Evolutionary conservation across 2,797 vertebrate species (phyloP), one percentile per base, ranked within the genome.

Genomic region (Loriculus beryllinus): DNA sequence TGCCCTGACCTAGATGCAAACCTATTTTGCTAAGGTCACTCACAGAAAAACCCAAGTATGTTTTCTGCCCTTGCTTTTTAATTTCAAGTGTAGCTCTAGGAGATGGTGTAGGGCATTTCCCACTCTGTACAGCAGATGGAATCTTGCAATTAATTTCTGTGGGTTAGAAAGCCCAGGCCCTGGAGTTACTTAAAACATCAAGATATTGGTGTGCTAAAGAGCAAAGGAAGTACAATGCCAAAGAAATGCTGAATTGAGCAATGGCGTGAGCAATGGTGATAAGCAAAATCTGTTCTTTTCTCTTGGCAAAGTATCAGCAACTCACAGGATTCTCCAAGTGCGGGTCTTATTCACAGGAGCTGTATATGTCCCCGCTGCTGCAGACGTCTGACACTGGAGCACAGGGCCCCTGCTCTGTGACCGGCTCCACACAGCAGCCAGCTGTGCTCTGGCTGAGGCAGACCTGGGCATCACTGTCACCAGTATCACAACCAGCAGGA

Each of bases 211-310:
- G 35, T 29, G 59, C 49, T 94, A 87, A 86, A 59, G 64, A 95
- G 81, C 92, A 84, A 82, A 92, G 52, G 63, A 91, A 92, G 88
- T 84, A 84, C 47, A 78, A 83, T 16, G 67, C 68, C 54, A 82
- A 95, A 89, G 90, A 74, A 90, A 89, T 7, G n/a, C 39, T 54
- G 72, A 86, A 69, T 4, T 48, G 49, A 72, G 74, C 75, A 59
- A 19, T 26, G 57, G 37, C 21, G 37, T 84, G 70, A 74, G 52
- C 10, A 3, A 79, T 35, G 95, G 56, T 16, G 5, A 85, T 80
- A 23, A 86, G 65, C 90, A 83, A 92, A 82, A 64, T 28, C 57
- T 26, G 28, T 78, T 87, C 25, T 70, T 87, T 42, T 68, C 62
- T 51, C 74, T 56, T 76, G 52, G 56, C 85, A 68, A 37, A 51